Evolutionary conservation across 2,797 vertebrate species (phyloP).

Genomic region (Mormyrops boulengeri): DNA sequence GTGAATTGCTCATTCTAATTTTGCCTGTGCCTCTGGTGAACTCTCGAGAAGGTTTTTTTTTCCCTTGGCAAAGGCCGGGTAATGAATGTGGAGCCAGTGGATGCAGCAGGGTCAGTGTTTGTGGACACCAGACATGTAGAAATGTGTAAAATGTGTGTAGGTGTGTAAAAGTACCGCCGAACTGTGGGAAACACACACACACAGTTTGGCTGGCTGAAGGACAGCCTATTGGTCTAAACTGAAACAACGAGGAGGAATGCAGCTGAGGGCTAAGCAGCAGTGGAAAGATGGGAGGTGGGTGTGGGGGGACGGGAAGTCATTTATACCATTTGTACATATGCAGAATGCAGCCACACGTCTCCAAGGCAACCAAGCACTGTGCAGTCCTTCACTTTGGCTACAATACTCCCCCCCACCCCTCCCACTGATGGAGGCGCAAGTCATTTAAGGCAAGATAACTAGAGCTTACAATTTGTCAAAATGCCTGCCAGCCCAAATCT

Average conservation of each 20-base stretch:
- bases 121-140: not conserved
- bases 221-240: not conserved
- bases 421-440: not conserved
- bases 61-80: not conserved
- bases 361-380: not conserved
- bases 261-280: not conserved
- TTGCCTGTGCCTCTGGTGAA: not conserved
- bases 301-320: not conserved
- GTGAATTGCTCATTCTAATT: not conserved
- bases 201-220: not conserved
- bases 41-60: not conserved
- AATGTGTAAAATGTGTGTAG: not conserved
- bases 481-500: not conserved
- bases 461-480: not conserved
- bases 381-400: not conserved
- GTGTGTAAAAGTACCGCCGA: not conserved
- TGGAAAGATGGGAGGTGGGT: not conserved
- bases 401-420: not conserved
- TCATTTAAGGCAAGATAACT: constrained; percentile 26
- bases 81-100: not conserved
- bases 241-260: not conserved
- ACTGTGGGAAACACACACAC: not conserved
- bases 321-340: not conserved
- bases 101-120: not conserved
- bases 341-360: not conserved